Base-by-base conservation (phyloP, 2,113 vertebrate genomes). In the Neogale vison region DNA sequence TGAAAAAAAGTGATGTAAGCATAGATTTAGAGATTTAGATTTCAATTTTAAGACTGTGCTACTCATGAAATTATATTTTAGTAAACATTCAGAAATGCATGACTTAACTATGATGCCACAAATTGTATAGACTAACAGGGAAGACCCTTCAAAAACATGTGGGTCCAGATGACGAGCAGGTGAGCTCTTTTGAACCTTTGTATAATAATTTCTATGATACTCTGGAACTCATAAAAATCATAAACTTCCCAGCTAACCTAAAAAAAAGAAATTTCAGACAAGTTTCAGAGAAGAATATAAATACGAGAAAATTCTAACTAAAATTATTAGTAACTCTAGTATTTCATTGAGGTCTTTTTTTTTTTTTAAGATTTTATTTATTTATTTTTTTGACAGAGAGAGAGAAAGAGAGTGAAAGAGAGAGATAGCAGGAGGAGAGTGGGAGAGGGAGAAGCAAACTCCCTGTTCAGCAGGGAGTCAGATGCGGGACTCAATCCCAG, bases 281-380 rank as follows among this genome's bases (percentile, higher is more conserved):
- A 79, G 18, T 95, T 79, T 95, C 29, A 83, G 95, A 45, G 77
- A 36, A 63, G n/a, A 82, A 52, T 93, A 79, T 31, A 95, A 93
- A 80, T 52, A 57, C 0, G 45, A 45, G 15, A 83, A 42, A 71
- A 65, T 76, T 61, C 15, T 88, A 80, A 88, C 52, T 85, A 88
- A 91, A 90, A 79, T 71, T 90, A 77, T 24, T 50, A 63, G n/a
- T 65, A 59, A 96, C 52, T 85, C 20, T 24, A 88, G 10, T 39
- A 74, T 5, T 72, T 88, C 69, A 90, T 57, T 9, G 72, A 55
- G 92, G n/a, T 4, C 2, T 63, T 34, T 67, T 17, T 63, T 15
- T 63, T 12, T 50, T 50, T 50, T 50, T 29, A 63, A 34, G 6
- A 63, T 29, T 63, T 63, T 63, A 63, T 67, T 67, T 67, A 67